A percentile compares a stretch with the other conserved stretches of the same genome.
phyloP scores from a whole-genome alignment of 92 coral and sea anemone species.

The Bergia puertoricense region DNA sequence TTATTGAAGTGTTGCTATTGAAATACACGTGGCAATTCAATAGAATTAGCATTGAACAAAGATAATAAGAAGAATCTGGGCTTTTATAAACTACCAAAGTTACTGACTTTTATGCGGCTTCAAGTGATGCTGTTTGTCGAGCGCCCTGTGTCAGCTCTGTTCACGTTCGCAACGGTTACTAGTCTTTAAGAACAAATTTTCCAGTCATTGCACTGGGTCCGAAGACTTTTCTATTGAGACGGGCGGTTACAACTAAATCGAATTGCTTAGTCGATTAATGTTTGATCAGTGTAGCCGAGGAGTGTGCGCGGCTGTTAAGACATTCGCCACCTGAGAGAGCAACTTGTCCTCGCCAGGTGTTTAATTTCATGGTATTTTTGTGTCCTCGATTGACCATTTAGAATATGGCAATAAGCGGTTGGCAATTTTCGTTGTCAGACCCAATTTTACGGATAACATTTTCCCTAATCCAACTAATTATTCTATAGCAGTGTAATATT shows the following conservation, averaged over 20 bases:
- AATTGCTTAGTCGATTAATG: constrained; percentile 31
- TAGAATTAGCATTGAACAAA: background rate
- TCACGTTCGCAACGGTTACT: constrained; percentile 19
- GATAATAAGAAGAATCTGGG: background rate
- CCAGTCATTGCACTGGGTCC: constrained; percentile 27
- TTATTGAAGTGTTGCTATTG: constrained; percentile 21
- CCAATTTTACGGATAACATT: background rate
- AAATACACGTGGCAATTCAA: constrained; percentile 44
- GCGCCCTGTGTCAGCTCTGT: background rate
- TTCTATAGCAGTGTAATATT: too few species aligned
- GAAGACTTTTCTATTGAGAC: constrained; percentile 14
- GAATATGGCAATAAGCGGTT: background rate
- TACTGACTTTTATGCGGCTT: background rate
- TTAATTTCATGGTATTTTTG: background rate
- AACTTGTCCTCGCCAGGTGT: constrained; percentile 26
- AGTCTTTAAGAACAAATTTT: constrained; percentile 31
- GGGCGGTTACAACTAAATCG: constrained; percentile 19
- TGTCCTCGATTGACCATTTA: background rate
- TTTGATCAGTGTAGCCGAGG: constrained; percentile 27
- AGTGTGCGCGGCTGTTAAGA: constrained; percentile 5
- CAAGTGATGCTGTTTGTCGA: background rate
- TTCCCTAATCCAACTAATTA: too few species aligned
- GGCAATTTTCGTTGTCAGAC: background rate
- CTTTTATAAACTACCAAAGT: background rate
- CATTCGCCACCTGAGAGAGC: constrained; percentile 23